A percentile compares a stretch with the other conserved stretches of the same genome.
Conservation (phyloP, 2,888 invertebrate species). For the Cremastobaeus sp. region DNA sequence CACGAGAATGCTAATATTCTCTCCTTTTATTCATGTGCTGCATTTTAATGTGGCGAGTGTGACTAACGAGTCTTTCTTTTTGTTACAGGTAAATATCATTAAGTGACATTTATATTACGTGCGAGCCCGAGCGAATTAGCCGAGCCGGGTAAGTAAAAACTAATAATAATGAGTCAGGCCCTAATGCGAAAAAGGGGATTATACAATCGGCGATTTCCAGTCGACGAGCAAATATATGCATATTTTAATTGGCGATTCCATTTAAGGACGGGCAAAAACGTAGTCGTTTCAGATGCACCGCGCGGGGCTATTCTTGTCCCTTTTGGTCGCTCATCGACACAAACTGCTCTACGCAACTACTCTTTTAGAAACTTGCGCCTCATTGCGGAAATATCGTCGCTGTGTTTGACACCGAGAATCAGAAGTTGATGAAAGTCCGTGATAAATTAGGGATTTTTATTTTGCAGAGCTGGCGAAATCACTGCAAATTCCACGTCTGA, state of each 20-base stretch:
- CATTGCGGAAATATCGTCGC: slow-evolving; percentile 42
- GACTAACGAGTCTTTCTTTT: slow-evolving; percentile 32
- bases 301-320: slow-evolving; percentile 6
- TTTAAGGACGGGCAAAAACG: slow-evolving; percentile 11
- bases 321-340: slow-evolving; percentile 20
- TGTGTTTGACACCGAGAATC: slow-evolving; percentile 22
- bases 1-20: slow-evolving; percentile 6
- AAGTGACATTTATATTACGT: slow-evolving; percentile 27
- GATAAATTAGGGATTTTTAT: slow-evolving; percentile 35
- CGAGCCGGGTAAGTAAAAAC: slow-evolving; percentile 33
- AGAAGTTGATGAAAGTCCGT: slow-evolving; percentile 25
- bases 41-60: slow-evolving; percentile 6
- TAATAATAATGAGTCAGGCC: slow-evolving; percentile 17
- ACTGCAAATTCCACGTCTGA: slow-evolving; percentile 26
- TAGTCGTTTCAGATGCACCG: not conserved
- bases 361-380: slow-evolving; percentile 41
- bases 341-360: too few species aligned
- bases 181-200: slow-evolving; percentile 9
- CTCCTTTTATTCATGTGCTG: slow-evolving; percentile 1
- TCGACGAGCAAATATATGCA: slow-evolving; percentile 9
- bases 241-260: slow-evolving; percentile 30
- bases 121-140: not conserved
- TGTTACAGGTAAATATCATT: slow-evolving; percentile 55
- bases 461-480: slow-evolving; percentile 21
- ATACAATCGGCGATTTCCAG: slow-evolving; percentile 15